Percentiles rank a stretch among this genome's conserved stretches.
Conservation (phyloP, 2,113 vertebrate species). For the Megalops atlanticus region DNA sequence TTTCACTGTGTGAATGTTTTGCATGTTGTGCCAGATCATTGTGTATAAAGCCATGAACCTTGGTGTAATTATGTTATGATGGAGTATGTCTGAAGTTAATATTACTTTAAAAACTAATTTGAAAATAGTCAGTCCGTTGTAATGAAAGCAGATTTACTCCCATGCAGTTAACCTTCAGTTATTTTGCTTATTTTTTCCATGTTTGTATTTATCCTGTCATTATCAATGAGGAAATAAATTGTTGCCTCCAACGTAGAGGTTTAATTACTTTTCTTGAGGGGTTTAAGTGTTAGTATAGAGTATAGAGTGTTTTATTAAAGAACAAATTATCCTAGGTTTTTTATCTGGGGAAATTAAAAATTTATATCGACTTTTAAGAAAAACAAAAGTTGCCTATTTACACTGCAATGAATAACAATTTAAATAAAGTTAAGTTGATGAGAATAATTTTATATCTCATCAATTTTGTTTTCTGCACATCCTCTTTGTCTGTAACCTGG, state of each 20-base stretch:
- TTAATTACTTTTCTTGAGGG: conserved; percentile 50
- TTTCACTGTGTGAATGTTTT: conserved; percentile 11
- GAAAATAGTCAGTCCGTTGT: conserved; percentile 28
- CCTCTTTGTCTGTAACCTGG: background rate
- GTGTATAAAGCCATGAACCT: background rate
- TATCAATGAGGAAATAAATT: conserved; percentile 38
- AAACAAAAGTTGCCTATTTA: background rate
- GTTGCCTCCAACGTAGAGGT: conserved; percentile 27
- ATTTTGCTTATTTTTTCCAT: conserved; percentile 8
- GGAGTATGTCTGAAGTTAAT: conserved; percentile 19
- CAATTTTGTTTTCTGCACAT: no score
- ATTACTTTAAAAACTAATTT: conserved; percentile 39
- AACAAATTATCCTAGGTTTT: conserved; percentile 20
- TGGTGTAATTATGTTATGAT: conserved; percentile 15
- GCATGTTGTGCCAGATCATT: background rate
- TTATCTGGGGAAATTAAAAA: conserved; percentile 44
- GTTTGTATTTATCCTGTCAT: conserved; percentile 25
- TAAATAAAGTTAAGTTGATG: background rate
- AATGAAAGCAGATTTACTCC: conserved; percentile 31
- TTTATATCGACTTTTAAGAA: conserved; percentile 31
- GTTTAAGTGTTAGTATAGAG: conserved; percentile 33
- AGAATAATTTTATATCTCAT: background rate
- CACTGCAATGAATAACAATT: background rate
- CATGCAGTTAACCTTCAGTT: conserved; percentile 28
- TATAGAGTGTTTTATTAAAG: conserved; percentile 35